These are phyloP conservation scores for Ctenosaura bakeri DNA, from an alignment of 2,797 vertebrate species.

Conservation along the genomic window DNA sequence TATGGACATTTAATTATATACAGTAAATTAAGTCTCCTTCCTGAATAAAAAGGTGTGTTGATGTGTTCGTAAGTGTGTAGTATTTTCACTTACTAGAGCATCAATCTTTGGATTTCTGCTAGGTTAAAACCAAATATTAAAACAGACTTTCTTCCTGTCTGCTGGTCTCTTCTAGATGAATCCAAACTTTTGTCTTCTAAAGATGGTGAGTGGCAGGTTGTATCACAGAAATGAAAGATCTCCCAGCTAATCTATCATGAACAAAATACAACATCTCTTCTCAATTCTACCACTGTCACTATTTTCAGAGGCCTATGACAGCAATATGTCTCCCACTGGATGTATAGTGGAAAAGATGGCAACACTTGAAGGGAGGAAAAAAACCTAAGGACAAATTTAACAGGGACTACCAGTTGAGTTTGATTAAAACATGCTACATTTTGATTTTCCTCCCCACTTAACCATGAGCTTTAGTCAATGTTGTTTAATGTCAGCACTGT, in stretches of 20 bases:
- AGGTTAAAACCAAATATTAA: slow-evolving; percentile 49
- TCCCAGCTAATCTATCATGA: slow-evolving; percentile 38
- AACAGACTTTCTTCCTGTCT: slow-evolving; percentile 55
- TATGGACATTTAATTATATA: slow-evolving; percentile 50
- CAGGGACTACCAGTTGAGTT: slow-evolving; percentile 17
- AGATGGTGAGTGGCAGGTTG: slow-evolving; percentile 63
- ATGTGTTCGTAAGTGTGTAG: slow-evolving; percentile 17
- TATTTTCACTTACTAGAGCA: slow-evolving; percentile 54
- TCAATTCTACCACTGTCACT: slow-evolving; percentile 54
- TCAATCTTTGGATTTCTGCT: slow-evolving; percentile 40
- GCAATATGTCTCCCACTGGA: slow-evolving; percentile 56
- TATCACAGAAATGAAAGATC: slow-evolving; percentile 57
- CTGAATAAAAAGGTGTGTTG: background rate
- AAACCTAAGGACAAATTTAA: slow-evolving; percentile 56
- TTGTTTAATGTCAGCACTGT: slow-evolving; percentile 78
- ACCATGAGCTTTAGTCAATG: slow-evolving; percentile 71
- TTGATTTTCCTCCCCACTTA: slow-evolving; percentile 62
- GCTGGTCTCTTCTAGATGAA: slow-evolving; percentile 68
- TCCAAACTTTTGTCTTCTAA: slow-evolving; percentile 72
- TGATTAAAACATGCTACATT: slow-evolving; percentile 76
- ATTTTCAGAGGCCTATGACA: slow-evolving; percentile 49
- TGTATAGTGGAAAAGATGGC: slow-evolving; percentile 50
- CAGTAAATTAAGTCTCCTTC: slow-evolving; percentile 57
- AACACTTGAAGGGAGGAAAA: slow-evolving; percentile 38
- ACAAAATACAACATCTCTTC: slow-evolving; percentile 53